Conservation (phyloP, 1,140 invertebrate species). For the Helicoverpa armigera region DNA sequence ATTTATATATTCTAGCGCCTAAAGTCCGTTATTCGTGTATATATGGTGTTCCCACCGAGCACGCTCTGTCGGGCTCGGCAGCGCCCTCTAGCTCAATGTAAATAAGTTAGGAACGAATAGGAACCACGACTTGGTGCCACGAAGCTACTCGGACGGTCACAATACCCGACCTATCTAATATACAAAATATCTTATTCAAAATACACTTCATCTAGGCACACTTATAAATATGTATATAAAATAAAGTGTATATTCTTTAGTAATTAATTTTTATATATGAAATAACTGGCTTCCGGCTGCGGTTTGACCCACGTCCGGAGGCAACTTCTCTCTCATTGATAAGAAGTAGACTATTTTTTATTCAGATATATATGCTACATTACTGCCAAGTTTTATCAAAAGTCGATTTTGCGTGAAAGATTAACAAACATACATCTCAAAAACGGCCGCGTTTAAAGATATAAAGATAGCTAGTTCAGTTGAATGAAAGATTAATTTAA, state of each 20-base stretch:
- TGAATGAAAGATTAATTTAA: too few relatives aligned
- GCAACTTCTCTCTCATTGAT: too few relatives aligned
- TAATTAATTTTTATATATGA: background rate
- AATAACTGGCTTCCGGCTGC: too few relatives aligned
- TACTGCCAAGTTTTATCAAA: background rate
- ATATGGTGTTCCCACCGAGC: background rate
- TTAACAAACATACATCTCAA: background rate
- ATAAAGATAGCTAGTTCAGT: too few relatives aligned
- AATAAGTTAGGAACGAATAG: slow-evolving; percentile 29
- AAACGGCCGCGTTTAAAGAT: too few relatives aligned
- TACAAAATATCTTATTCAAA: slow-evolving; percentile 10
- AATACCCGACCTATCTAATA: slow-evolving; percentile 7
- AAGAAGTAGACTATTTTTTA: too few relatives aligned
- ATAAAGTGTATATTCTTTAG: background rate
- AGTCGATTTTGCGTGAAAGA: background rate
- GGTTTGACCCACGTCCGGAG: too few relatives aligned
- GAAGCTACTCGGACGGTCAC: slow-evolving; percentile 1
- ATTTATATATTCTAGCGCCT: slow-evolving; percentile 26
- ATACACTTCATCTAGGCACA: background rate
- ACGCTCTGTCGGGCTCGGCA: background rate
- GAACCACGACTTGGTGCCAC: background rate
- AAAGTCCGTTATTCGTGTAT: background rate
- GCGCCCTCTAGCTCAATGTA: background rate
- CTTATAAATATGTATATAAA: background rate
- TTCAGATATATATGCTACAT: too few relatives aligned